Evolutionary conservation across 2,888 invertebrate genomes (phyloP), one percentile per base, ranked within the genome.

Genomic region (Melieria picta): DNA sequence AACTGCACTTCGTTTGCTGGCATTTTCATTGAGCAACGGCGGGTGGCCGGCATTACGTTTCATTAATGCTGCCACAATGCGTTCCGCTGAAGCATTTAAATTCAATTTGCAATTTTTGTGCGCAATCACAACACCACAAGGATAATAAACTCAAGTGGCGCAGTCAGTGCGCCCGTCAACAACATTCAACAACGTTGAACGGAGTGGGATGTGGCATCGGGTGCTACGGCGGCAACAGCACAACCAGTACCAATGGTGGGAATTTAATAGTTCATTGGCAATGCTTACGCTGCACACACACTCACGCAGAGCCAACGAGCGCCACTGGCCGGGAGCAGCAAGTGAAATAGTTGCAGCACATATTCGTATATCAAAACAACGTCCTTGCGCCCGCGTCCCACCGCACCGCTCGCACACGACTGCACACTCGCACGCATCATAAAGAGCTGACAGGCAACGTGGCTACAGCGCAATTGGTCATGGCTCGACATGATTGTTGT

Each of bases 121-220:
- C 43, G 58, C n/a, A 58, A 66, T 16, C 56, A 46, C 46, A 45
- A 57, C 7, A 50, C 58, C 58, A 57, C 66, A 58, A 47, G 58
- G 7, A 66, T 66, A 58, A 66, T 30, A 16, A 11, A 66, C 58
- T 42, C 48, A 58, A 58, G 50, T 60, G 66, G n/a, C 58, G 7
- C 43, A 16, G 30, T 30, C 30, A 30, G 30, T 30, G 30, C 30
- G 30, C 30, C 30, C 30, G 30, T 30, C 30, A 30, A 30, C 30
- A 30, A 30, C 30, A 30, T 30, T 30, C 30, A 30, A 30, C 30
- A 3, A 30, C 3, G 30, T 30, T 30, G 30, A 30, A 30, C 30
- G 3, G 30, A 30, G 30, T 3, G 46, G 13, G 16, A 9, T 13
- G n/a, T 10, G 4, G 60, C 42, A 6, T 42, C 11, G 30, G 7